These are phyloP conservation scores for Hydropotes inermis DNA, from an alignment of 2,113 vertebrate genomes.

Conservation along the genomic window DNA sequence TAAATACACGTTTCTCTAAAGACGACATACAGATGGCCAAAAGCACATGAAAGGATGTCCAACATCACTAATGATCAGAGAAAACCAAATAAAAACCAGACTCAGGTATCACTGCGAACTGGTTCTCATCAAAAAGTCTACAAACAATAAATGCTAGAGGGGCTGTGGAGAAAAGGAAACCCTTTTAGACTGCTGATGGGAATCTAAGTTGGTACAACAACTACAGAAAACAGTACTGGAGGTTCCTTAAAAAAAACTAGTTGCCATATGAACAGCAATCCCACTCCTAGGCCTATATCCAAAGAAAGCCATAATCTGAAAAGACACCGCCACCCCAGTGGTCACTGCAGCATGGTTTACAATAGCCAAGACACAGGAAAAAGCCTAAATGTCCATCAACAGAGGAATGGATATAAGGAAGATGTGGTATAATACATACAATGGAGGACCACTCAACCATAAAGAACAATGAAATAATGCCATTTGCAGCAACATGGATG, in stretches of 20 bases:
- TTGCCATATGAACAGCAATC: background rate
- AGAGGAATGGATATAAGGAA: background rate
- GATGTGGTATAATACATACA: background rate
- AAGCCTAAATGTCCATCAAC: background rate
- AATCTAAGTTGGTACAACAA: background rate
- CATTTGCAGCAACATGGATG: background rate
- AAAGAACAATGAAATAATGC: background rate
- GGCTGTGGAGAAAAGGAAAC: background rate
- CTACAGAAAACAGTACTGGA: background rate
- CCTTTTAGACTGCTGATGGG: background rate
- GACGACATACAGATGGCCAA: background rate
- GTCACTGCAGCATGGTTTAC: background rate
- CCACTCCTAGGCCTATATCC: background rate
- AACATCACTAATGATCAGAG: background rate
- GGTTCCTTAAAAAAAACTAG: background rate
- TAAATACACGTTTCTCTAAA: background rate
- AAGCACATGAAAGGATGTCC: background rate
- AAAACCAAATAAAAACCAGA: background rate
- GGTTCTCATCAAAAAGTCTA: background rate
- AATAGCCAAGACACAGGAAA: background rate
- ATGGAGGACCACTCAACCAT: background rate
- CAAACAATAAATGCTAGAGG: background rate
- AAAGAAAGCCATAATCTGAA: background rate
- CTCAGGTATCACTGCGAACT: background rate
- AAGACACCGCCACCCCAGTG: background rate